A percentile compares a stretch with the other conserved stretches of the same genome.
Conservation (phyloP, 2,797 vertebrate genomes). For the Paedocypris micromegethes region DNA sequence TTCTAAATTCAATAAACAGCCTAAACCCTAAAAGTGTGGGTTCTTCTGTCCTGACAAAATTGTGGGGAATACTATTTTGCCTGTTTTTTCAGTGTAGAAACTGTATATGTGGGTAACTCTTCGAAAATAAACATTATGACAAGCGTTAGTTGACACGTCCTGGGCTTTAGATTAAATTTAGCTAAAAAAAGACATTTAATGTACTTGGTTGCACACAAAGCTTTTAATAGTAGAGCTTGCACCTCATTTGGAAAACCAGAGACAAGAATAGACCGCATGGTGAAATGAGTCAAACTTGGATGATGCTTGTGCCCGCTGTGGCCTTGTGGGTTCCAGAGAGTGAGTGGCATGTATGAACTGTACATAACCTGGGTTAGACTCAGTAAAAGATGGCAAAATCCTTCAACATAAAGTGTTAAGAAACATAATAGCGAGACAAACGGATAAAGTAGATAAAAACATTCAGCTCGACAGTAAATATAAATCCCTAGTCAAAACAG, state of each 20-base stretch:
- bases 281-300: constrained; percentile 29
- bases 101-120: too few species aligned
- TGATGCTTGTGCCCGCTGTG: constrained; percentile 13
- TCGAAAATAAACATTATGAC: too few species aligned
- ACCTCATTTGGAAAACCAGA: constrained; percentile 22
- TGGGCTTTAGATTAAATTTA: not conserved
- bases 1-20: too few species aligned
- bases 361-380: not conserved
- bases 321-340: constrained; percentile 12
- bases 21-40: too few species aligned
- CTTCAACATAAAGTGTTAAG: not conserved
- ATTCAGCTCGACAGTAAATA: too few species aligned
- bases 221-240: constrained; percentile 25
- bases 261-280: constrained; percentile 31
- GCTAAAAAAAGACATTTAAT: constrained; percentile 11
- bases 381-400: not conserved
- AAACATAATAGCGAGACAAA: too few species aligned
- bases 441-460: too few species aligned
- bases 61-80: too few species aligned
- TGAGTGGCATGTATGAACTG: constrained; percentile 6
- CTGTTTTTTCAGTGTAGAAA: not conserved
- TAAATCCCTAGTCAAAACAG: too few species aligned
- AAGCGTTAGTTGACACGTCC: too few species aligned
- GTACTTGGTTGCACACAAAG: constrained; percentile 27
- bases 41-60: too few species aligned